Percentiles rank a stretch among this genome's conserved stretches.
phyloP scores from a whole-genome alignment of 2,888 invertebrate genomes.

The Sipunculus nudus region DNA sequence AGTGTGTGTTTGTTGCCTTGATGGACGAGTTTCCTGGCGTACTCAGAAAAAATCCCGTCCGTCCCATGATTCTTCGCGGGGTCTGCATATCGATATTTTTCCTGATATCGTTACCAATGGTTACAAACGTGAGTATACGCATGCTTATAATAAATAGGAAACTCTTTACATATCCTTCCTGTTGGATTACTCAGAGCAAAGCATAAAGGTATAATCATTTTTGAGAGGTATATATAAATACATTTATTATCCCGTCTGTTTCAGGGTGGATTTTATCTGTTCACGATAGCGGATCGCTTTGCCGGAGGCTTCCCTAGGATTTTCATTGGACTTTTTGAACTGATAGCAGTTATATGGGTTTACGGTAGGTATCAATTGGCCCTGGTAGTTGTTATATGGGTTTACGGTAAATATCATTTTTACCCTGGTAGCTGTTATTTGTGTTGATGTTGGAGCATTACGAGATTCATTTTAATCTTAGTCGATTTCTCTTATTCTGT shows the following conservation, averaged over 20 bases:
- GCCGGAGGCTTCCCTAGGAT: constrained; percentile 62
- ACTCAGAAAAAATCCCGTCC: constrained; percentile 28
- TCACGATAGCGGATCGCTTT: constrained; percentile 59
- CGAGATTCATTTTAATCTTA: background rate
- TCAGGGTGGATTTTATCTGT: constrained; percentile 62
- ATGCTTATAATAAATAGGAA: background rate
- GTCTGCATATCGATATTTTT: constrained; percentile 28
- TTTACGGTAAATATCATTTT: constrained; percentile 59
- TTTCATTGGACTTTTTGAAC: constrained; percentile 60
- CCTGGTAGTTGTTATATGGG: constrained; percentile 53
- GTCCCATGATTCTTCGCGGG: constrained; percentile 30
- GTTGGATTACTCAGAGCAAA: background rate
- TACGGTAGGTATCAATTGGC: constrained; percentile 61
- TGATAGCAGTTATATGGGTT: constrained; percentile 55
- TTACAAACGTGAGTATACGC: constrained; percentile 28
- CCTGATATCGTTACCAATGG: constrained; percentile 41
- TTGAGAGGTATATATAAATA: background rate
- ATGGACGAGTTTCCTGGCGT: constrained; percentile 38
- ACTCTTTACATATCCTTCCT: background rate
- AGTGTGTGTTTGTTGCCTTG: constrained; percentile 37
- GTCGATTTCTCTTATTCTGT: no score
- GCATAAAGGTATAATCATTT: no score
- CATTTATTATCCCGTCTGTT: constrained; percentile 69
- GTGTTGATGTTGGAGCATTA: constrained; percentile 37
- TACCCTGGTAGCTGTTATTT: constrained; percentile 58